These are phyloP conservation scores for Euproctis similis DNA, from an alignment of 2,888 invertebrate genomes.

Conservation along the genomic window DNA sequence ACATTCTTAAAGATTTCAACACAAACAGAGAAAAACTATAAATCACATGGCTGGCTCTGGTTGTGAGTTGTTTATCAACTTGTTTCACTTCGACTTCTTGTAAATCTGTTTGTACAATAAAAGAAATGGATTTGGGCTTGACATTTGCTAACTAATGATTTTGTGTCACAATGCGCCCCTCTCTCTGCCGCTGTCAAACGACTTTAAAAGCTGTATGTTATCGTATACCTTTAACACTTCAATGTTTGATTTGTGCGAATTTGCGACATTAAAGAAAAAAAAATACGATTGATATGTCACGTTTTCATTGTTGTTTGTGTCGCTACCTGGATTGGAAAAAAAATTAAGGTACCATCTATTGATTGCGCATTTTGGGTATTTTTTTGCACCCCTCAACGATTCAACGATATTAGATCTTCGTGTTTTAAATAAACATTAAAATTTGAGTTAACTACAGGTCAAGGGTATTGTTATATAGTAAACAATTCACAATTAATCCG, in stretches of 20 bases:
- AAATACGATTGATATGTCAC: conserved; percentile 62
- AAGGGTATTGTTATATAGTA: too few relatives aligned
- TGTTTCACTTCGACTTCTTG: conserved; percentile 52
- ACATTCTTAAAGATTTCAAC: conserved; percentile 25
- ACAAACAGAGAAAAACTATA: conserved; percentile 29
- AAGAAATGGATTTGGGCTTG: conserved; percentile 46
- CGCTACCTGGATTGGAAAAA: conserved; percentile 64
- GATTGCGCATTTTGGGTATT: too few relatives aligned
- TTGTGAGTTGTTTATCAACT: conserved; percentile 50
- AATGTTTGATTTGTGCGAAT: conserved; percentile 73
- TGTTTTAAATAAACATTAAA: too few relatives aligned
- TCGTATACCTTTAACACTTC: conserved; percentile 68
- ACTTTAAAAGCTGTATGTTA: conserved; percentile 57
- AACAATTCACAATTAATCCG: too few relatives aligned
- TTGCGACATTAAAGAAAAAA: conserved; percentile 53
- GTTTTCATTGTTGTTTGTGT: conserved; percentile 71
- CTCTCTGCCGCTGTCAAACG: conserved; percentile 49
- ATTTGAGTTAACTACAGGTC: too few relatives aligned
- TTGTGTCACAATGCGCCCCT: conserved; percentile 47
- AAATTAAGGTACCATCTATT: conserved; percentile 42
- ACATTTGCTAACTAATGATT: conserved; percentile 68
- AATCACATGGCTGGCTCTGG: conserved; percentile 48
- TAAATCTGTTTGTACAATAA: conserved; percentile 50
- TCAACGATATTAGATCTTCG: too few relatives aligned
- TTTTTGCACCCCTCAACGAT: too few relatives aligned